phyloP scores from a whole-genome alignment of 2,113 vertebrate species.

The Pterocles orientalis region DNA sequence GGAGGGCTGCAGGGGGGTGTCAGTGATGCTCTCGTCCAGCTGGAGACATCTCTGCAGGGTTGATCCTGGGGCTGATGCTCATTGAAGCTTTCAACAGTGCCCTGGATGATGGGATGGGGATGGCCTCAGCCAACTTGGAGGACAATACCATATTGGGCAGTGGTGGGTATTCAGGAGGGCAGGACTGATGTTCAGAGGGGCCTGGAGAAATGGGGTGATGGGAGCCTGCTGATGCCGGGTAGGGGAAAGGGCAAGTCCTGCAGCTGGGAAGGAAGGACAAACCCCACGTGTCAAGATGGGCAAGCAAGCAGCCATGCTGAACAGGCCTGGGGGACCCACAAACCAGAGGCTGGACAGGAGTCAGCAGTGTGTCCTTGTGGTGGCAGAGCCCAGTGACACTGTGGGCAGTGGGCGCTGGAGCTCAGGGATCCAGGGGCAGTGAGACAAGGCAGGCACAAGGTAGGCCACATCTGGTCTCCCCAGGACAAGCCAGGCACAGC shows the following conservation, averaged over 20 bases:
- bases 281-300: accelerated
- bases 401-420: neutral
- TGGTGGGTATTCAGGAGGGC: neutral
- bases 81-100: neutral
- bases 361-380: neutral
- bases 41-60: accelerated
- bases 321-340: accelerated
- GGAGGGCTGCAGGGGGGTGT: neutral
- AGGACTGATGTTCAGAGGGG: neutral
- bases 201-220: neutral
- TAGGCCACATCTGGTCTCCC: accelerated
- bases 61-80: neutral
- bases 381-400: neutral
- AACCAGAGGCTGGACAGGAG: neutral
- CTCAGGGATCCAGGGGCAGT: neutral
- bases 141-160: neutral
- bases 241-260: neutral
- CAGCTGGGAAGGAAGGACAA: neutral
- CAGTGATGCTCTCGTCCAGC: accelerated
- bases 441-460: accelerated
- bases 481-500: neutral
- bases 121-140: neutral
- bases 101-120: neutral
- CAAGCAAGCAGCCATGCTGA: neutral
- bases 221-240: neutral